Percentiles rank a stretch among this genome's conserved stretches.
Evolutionary conservation across 2,797 vertebrate species (phyloP).

Genomic region (Scomberomorus guttatus): DNA sequence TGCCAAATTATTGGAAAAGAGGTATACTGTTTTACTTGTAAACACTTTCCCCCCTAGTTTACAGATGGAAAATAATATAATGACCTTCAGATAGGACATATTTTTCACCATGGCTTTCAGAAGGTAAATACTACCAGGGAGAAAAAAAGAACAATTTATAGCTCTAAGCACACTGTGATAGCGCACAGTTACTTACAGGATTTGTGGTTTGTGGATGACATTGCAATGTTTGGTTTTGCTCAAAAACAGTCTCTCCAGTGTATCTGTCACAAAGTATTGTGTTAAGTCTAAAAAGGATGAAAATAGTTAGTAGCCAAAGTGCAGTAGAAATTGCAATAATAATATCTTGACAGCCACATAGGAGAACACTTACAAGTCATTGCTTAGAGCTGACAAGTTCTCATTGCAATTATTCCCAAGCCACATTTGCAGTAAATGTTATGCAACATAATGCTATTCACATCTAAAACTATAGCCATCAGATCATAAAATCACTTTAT

Average conservation of each 20-base stretch:
- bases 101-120: neutral
- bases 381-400: conserved; percentile 4
- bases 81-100: neutral
- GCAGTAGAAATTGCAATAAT: neutral
- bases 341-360: neutral
- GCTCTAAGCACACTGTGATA: neutral
- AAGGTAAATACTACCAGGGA: neutral
- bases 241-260: neutral
- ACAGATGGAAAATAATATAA: neutral
- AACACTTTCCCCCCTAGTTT: neutral
- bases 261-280: neutral
- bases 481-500: neutral
- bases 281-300: neutral
- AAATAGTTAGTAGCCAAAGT: conserved; percentile 4
- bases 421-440: neutral
- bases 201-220: conserved; percentile 3
- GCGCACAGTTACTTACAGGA: neutral
- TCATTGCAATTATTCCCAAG: neutral
- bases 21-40: neutral
- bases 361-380: neutral
- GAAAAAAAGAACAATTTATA: neutral
- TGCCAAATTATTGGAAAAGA: neutral
- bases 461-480: neutral
- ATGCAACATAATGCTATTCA: neutral
- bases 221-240: neutral